Conservation (phyloP, 2,113 vertebrate species). For the Gymnocephalus cernua region DNA sequence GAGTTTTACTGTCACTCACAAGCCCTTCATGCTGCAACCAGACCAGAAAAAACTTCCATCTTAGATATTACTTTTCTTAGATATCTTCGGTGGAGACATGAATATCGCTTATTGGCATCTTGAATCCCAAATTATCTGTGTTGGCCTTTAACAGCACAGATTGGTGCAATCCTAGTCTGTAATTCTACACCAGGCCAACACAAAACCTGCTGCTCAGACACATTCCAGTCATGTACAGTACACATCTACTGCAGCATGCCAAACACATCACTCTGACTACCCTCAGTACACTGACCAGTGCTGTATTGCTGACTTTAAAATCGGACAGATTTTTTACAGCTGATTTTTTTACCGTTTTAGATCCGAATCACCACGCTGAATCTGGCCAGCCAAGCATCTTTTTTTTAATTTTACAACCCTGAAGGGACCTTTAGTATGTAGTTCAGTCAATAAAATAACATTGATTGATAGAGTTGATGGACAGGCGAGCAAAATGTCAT, state of each 20-base stretch:
- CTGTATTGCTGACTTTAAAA: slow-evolving; percentile 54
- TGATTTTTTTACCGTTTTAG: slow-evolving; percentile 31
- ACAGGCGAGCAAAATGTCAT: not conserved
- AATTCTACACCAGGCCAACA: slow-evolving; percentile 61
- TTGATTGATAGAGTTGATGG: not conserved
- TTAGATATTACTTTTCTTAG: slow-evolving; percentile 14
- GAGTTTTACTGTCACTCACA: not conserved
- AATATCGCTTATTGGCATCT: slow-evolving; percentile 36
- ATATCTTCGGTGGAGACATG: slow-evolving; percentile 15
- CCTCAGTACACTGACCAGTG: slow-evolving; percentile 58
- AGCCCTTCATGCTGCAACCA: not conserved
- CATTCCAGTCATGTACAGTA: slow-evolving; percentile 71
- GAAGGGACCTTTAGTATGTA: not conserved
- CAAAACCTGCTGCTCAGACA: slow-evolving; percentile 61
- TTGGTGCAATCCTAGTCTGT: slow-evolving; percentile 46
- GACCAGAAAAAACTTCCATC: slow-evolving; percentile 13
- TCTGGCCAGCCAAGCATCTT: not conserved
- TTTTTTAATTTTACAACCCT: not conserved
- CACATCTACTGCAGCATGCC: slow-evolving; percentile 64
- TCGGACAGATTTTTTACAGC: slow-evolving; percentile 22
- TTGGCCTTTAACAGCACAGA: slow-evolving; percentile 58
- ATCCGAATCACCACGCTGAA: slow-evolving; percentile 6
- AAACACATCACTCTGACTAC: slow-evolving; percentile 48
- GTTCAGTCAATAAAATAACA: not conserved
- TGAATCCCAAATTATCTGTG: slow-evolving; percentile 52